A percentile compares a stretch with the other conserved stretches of the same genome.
phyloP scores from a whole-genome alignment of 2,888 invertebrate genomes.

The Andrena praecox region DNA sequence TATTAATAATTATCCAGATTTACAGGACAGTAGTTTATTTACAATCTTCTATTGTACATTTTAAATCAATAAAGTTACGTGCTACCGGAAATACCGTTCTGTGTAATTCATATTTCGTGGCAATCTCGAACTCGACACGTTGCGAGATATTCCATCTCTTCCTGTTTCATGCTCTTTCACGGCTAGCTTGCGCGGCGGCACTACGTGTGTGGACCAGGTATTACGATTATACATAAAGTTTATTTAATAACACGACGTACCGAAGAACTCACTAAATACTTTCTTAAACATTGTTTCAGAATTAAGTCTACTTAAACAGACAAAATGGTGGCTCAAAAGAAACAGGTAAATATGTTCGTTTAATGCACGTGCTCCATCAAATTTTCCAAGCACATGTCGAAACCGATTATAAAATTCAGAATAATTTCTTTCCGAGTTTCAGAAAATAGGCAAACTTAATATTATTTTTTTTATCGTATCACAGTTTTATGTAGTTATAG shows the following conservation, averaged over 20 bases:
- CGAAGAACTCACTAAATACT: conserved; percentile 3
- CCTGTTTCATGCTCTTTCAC: conserved; percentile 32
- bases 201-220: conserved; percentile 20
- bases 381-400: conserved; percentile 10
- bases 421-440: neutral
- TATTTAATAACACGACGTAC: neutral
- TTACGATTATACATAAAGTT: conserved; percentile 5
- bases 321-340: conserved; percentile 95
- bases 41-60: neutral
- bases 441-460: too few species aligned
- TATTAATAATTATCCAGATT: neutral
- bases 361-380: conserved; percentile 36
- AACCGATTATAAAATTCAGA: neutral
- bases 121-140: conserved; percentile 1
- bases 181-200: conserved; percentile 29
- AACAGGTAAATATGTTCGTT: conserved; percentile 88
- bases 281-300: conserved; percentile 60
- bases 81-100: conserved; percentile 4
- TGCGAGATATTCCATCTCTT: neutral
- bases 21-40: neutral
- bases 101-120: conserved; percentile 29
- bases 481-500: too few species aligned
- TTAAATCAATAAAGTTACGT: neutral
- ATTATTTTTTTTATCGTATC: too few species aligned
- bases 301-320: conserved; percentile 49